Evolutionary conservation across 2,888 invertebrate species (phyloP), one percentile per base, ranked within the genome.

Genomic region (Philonicus albiceps): DNA sequence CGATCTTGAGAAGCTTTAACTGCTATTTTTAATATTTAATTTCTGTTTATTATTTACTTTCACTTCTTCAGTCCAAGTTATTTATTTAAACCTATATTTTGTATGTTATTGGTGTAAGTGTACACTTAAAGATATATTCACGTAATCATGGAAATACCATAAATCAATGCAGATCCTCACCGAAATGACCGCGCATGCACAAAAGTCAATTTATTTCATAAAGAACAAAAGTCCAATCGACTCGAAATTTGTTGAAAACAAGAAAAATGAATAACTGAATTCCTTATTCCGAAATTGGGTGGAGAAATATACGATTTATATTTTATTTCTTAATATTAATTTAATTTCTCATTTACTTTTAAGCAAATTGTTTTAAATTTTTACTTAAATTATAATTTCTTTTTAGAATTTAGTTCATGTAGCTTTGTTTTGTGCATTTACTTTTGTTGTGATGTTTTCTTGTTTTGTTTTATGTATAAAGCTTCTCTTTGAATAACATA

Each of bases 261-360:
- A 76, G 73, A 74, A 43, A 55, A 86, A 55, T 40, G 19, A 53
- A 22, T 49, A 49, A 49, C n/a, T 64, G 22, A 86, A 81, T 64
- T 64, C 19, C 40, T 86, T 83, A 72, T 87, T 86, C 88, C 88
- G 89, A 91, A 92, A 91, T 89, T 92, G 92, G 92, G 92, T 92
- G 92, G 92, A 92, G 92, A 91, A 91, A 91, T 90, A 90, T 90
- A 89, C 89, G 88, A 88, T 72, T 86, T 86, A 75, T 86, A 76
- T 64, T 76, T 80, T 85, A 73, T 53, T 86, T 73, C 74, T 87
- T 34, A 64, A 34, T 49, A 76, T 74, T 86, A 19, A 64, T 72
- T 80, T 86, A 80, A 27, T 81, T 80, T 64, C 34, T 31, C 40
- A 73, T 84, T 86, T 86, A 53, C 84, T 72, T 84, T 87, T 83